Evolutionary conservation across 2,113 vertebrate species (phyloP).

Genomic region (Callipepla squamata): DNA sequence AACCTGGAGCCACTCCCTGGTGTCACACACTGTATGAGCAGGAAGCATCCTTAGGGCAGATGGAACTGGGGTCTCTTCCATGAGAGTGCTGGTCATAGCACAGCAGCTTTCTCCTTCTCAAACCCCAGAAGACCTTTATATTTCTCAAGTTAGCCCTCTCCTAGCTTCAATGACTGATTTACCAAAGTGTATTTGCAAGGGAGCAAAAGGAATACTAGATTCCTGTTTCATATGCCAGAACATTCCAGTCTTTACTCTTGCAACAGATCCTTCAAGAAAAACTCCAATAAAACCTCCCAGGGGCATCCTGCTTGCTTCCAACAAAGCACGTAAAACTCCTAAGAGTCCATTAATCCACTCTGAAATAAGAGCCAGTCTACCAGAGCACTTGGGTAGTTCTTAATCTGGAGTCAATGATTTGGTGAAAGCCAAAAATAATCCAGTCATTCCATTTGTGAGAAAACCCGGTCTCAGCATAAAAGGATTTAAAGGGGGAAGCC

Average conservation of each 20-base stretch:
- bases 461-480: neutral
- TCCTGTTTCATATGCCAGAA: neutral
- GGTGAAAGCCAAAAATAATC: neutral
- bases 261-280: neutral
- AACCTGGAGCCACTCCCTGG: neutral
- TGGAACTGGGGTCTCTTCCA: neutral
- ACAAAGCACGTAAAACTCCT: neutral
- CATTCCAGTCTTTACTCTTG: neutral
- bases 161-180: neutral
- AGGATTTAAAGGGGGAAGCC: neutral
- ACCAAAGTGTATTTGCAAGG: neutral
- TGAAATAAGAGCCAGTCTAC: neutral
- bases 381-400: neutral
- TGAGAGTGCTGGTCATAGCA: rapidly evolving
- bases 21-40: neutral
- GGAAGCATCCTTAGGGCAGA: rapidly evolving
- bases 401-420: neutral
- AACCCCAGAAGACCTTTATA: too few species aligned
- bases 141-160: neutral
- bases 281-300: neutral
- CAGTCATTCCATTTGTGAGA: neutral
- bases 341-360: neutral
- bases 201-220: neutral
- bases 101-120: neutral
- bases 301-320: neutral